Conservation (phyloP, 2,113 vertebrate genomes). For the Xenopus borealis region DNA sequence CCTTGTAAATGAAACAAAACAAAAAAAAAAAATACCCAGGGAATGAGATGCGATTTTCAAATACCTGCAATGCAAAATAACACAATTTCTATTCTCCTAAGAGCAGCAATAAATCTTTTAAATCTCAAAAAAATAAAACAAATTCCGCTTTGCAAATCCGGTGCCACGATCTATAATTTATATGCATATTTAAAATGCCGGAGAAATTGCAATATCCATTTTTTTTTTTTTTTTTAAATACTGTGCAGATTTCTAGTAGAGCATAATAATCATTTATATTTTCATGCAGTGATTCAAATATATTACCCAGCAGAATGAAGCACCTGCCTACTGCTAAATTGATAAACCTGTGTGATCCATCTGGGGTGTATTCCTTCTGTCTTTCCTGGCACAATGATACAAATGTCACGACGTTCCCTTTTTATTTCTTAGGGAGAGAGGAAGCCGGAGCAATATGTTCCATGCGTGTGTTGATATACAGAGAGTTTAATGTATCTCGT, state of each 20-base stretch:
- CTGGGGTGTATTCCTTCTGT: slow-evolving; percentile 43
- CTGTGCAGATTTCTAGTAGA: slow-evolving; percentile 29
- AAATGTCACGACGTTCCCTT: slow-evolving; percentile 40
- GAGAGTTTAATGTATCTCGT: slow-evolving; percentile 43
- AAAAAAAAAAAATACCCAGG: no score
- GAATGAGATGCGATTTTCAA: no score
- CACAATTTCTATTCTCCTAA: no score
- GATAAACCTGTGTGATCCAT: slow-evolving; percentile 44
- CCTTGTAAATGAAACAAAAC: no score
- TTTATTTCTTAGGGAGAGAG: slow-evolving; percentile 33
- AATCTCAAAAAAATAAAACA: background rate
- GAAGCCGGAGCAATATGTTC: slow-evolving; percentile 37
- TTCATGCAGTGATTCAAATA: slow-evolving; percentile 46
- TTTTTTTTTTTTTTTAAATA: slow-evolving; percentile 44
- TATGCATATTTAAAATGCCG: slow-evolving; percentile 17
- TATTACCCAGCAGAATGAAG: slow-evolving; percentile 44
- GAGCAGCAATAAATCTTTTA: background rate
- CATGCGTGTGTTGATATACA: slow-evolving; percentile 41
- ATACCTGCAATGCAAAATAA: no score
- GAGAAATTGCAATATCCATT: slow-evolving; percentile 38
- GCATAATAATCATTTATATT: slow-evolving; percentile 46
- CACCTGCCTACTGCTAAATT: slow-evolving; percentile 46
- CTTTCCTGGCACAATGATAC: slow-evolving; percentile 38
- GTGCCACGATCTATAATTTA: background rate
- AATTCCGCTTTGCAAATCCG: background rate